Base-by-base conservation (phyloP, 2,113 vertebrate genomes). In the rabbit (Oryctolagus cuniculus) region DNA sequence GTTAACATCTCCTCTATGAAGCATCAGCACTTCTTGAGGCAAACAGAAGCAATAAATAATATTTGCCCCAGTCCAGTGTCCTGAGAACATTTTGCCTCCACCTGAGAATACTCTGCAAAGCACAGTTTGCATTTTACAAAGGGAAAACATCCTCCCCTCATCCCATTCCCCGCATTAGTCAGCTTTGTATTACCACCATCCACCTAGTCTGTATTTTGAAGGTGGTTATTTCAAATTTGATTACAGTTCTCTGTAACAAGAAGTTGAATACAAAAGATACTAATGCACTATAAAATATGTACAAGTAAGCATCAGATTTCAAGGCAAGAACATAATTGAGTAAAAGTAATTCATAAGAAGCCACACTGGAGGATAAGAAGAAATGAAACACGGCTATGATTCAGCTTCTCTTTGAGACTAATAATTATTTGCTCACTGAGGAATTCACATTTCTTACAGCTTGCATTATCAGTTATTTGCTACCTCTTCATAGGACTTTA, bases 361-460 rank as follows among this genome's bases (percentile, higher is more conserved):
- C 63, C 89, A 53, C 22, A 66, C 16, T 55, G 38, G 31, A 78
- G 34, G 15, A 15, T 53, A 77, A 72, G 31, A 82, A 61, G 12
- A 93, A 89, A 92, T 38, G 24, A 94, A 88, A 95, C 22, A 49
- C 1, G 78, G 63, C 12, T 78, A 38, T 69, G 88, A 95, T 38
- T 85, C 64, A 53, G 74, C 29, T 91, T 94, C 86, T 87, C 70
- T 63, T 53, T 72, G 61, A 82, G 51, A 74, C 67, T 66, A 74
- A 51, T n/a, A 87, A 75, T 69, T 67, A 89, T n/a, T 87, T 49
- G 78, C 9, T 93, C 34, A 51, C n/a, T 95, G 78, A 85, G 78
- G 93, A 92, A 88, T n/a, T 77, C 64, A 85, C 51, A 92, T 90
- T 88, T 93, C 73, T 85, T 38, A 80, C 4, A 38, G 34, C n/a